These are phyloP conservation scores for Tortricodes alternella DNA, from an alignment of 2,888 invertebrate genomes.

Conservation along the genomic window DNA sequence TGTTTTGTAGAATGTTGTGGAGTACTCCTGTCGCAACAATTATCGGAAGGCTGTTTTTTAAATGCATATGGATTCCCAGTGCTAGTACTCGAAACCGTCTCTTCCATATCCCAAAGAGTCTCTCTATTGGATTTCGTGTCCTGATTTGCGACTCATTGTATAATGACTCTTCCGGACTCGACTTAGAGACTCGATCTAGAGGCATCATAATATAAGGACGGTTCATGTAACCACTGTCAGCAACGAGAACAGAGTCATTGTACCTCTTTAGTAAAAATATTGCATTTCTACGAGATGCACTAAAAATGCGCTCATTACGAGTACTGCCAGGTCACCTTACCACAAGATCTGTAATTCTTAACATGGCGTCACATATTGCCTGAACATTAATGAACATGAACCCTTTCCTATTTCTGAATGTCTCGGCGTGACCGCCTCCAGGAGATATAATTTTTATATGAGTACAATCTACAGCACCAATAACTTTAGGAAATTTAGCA, in stretches of 20 bases:
- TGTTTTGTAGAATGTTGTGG: conserved; percentile 24
- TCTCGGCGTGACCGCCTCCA: conserved; percentile 6
- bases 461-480: conserved; percentile 26
- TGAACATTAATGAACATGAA: conserved; percentile 37
- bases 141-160: conserved; percentile 8
- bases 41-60: conserved; percentile 20
- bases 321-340: conserved; percentile 40
- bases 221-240: neutral
- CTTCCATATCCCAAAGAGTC: conserved; percentile 8
- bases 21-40: conserved; percentile 32
- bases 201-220: neutral
- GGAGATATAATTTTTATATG: conserved; percentile 19
- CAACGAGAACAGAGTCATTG: neutral
- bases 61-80: conserved; percentile 21
- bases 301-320: conserved; percentile 31
- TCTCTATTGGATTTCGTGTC: conserved; percentile 3
- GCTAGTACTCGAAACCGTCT: conserved; percentile 26
- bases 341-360: conserved; percentile 37
- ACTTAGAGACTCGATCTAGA: neutral
- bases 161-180: neutral
- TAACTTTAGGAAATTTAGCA: conserved; percentile 22
- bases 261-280: neutral
- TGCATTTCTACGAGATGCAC: neutral
- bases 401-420: conserved; percentile 36
- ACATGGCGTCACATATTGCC: conserved; percentile 36